Evolutionary conservation across 2,797 vertebrate genomes (phyloP).

Genomic region (Vireo griseus): DNA sequence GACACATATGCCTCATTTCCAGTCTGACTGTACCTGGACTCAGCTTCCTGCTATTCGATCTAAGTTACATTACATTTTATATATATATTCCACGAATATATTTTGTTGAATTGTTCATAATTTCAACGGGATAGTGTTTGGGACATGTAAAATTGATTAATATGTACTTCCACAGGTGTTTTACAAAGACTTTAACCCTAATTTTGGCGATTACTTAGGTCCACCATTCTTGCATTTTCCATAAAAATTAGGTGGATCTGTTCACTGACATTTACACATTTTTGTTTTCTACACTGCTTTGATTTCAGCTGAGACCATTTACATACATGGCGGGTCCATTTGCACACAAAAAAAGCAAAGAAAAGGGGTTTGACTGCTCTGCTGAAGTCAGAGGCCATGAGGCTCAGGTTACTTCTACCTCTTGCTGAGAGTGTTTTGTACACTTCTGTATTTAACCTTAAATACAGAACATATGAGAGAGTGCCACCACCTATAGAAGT

Average conservation of each 20-base stretch:
- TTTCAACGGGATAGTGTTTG: neutral
- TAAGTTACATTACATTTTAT: neutral
- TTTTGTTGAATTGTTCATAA: neutral
- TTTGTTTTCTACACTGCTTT: neutral
- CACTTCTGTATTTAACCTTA: neutral
- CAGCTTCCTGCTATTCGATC: neutral
- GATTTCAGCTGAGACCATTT: neutral
- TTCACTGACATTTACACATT: neutral
- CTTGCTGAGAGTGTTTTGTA: neutral
- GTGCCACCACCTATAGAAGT: neutral
- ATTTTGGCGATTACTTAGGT: neutral
- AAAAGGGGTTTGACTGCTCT: neutral
- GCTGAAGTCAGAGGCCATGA: neutral
- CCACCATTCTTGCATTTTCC: neutral
- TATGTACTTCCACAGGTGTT: neutral
- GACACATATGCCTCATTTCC: neutral
- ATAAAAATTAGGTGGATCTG: neutral
- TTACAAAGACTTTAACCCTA: neutral
- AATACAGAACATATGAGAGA: neutral
- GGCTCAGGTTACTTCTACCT: neutral
- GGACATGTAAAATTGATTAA: neutral
- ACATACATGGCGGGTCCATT: neutral
- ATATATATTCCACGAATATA: neutral
- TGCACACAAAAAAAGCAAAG: neutral
- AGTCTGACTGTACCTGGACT: neutral